A percentile compares a stretch with the other conserved stretches of the same genome.
phyloP scores from a whole-genome alignment of 2,113 vertebrate species.

The Halcyon senegalensis region DNA sequence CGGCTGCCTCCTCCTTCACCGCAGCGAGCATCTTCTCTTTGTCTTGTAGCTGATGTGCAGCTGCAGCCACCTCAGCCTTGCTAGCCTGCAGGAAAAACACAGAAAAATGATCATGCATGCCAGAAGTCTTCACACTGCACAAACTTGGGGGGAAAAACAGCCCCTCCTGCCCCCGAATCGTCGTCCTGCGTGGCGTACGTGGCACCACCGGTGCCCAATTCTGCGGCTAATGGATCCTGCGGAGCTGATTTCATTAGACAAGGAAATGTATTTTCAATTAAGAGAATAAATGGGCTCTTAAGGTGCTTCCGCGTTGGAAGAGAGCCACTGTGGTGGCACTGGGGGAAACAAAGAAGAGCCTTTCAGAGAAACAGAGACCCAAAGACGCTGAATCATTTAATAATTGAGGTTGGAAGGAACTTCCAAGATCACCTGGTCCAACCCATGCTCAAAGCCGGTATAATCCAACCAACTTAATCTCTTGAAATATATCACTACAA shows the following conservation, averaged over 20 bases:
- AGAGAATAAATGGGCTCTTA: conserved; percentile 45
- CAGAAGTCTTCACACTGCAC: neutral
- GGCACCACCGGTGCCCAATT: neutral
- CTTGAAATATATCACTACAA: neutral
- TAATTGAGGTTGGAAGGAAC: neutral
- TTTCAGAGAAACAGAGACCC: neutral
- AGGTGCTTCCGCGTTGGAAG: neutral
- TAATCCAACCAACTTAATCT: neutral
- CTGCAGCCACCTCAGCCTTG: conserved; percentile 82
- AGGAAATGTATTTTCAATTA: conserved; percentile 36
- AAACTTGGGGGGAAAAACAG: neutral
- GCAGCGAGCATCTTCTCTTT: conserved; percentile 86
- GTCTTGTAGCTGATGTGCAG: conserved; percentile 86
- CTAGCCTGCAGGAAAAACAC: conserved; percentile 71
- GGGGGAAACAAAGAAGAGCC: neutral
- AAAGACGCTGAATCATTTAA: neutral
- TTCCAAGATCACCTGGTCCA: neutral
- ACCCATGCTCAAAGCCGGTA: neutral
- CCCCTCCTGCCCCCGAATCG: neutral
- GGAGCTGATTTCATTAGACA: neutral
- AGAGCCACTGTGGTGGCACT: neutral
- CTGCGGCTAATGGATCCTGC: conserved; percentile 18
- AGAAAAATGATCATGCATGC: neutral
- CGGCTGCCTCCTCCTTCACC: conserved; percentile 87
- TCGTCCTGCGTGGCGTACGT: rapidly evolving